These are phyloP conservation scores for Arvicola amphibius DNA, from an alignment of 2,797 vertebrate genomes.

Conservation along the genomic window DNA sequence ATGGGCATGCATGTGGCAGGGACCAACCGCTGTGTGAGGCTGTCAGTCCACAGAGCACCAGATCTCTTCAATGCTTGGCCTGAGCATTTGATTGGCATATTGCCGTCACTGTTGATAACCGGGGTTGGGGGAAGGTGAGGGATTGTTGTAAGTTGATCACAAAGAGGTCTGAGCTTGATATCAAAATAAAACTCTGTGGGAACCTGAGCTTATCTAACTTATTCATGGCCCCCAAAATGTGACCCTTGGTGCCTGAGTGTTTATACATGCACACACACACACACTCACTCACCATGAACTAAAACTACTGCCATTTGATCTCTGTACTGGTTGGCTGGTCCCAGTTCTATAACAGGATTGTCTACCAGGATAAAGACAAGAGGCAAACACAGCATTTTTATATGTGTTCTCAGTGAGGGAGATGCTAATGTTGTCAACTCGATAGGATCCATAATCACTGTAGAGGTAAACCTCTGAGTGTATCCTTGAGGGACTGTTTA, in stretches of 20 bases:
- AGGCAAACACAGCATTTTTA: neutral
- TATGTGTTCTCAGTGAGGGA: neutral
- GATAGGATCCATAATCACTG: neutral
- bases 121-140: no score
- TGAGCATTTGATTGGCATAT: neutral
- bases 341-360: neutral
- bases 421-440: neutral
- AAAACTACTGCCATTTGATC: neutral
- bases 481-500: neutral
- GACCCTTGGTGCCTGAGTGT: neutral
- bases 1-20: rapidly evolving
- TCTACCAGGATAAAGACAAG: neutral
- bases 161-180: neutral
- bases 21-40: rapidly evolving
- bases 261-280: neutral
- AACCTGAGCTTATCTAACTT: neutral
- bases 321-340: neutral
- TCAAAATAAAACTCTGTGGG: constrained; percentile 26
- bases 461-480: neutral
- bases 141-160: neutral
- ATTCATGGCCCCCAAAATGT: neutral
- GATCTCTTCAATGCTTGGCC: neutral
- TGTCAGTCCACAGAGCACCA: rapidly evolving
- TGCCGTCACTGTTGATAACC: neutral
- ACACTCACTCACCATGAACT: neutral